Evolutionary conservation across 2,888 invertebrate genomes (phyloP).

Genomic region (Melitaea athalia): DNA sequence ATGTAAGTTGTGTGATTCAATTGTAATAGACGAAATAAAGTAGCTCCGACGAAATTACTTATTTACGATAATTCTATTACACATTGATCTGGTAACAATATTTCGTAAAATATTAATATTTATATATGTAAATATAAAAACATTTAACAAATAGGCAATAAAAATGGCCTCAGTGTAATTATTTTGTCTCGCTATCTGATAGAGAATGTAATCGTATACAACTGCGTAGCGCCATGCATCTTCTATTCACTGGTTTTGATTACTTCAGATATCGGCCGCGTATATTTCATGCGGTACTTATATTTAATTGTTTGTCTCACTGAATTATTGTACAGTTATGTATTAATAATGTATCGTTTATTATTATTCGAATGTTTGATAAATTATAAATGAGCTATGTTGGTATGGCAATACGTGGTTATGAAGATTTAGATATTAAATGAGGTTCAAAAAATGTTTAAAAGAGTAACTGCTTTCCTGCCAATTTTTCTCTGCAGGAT

Average conservation of each 20-base stretch:
- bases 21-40: no score
- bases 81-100: not conserved
- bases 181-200: slow-evolving; percentile 26
- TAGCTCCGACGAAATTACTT: no score
- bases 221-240: slow-evolving; percentile 20
- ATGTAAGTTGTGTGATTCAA: no score
- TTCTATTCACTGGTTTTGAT: slow-evolving; percentile 28
- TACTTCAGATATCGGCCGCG: slow-evolving; percentile 19
- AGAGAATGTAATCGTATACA: slow-evolving; percentile 22
- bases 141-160: slow-evolving; percentile 16
- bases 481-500: no score
- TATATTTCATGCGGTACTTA: slow-evolving; percentile 16
- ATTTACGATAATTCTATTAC: not conserved
- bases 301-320: slow-evolving; percentile 2
- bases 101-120: not conserved
- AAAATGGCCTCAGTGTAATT: slow-evolving; percentile 15
- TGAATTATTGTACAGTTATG: slow-evolving; percentile 7
- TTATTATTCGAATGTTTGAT: no score
- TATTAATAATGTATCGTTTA: not conserved
- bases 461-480: no score
- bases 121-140: slow-evolving; percentile 15
- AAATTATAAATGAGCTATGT: no score
- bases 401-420: no score
- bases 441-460: no score
- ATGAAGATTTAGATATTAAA: no score